phyloP scores from a whole-genome alignment of 2,113 vertebrate species.

The Cyprinodon variegatus region DNA sequence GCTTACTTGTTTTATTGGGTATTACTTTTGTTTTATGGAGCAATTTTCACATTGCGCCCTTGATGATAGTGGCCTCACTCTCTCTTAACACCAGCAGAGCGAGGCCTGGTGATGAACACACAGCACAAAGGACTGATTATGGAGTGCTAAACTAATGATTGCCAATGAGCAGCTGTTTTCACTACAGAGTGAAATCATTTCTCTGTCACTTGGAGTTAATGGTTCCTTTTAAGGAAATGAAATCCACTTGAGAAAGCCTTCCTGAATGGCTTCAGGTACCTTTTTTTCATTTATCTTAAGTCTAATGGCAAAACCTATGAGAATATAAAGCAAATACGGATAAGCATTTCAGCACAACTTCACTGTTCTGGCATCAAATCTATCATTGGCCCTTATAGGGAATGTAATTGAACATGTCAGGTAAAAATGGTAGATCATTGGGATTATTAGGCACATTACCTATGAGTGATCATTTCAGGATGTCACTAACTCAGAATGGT shows the following conservation, averaged over 20 bases:
- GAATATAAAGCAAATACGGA: slow-evolving; percentile 6
- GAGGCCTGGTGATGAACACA: slow-evolving; percentile 63
- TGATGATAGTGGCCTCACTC: slow-evolving; percentile 72
- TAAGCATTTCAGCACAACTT: background rate
- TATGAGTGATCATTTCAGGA: slow-evolving; percentile 57
- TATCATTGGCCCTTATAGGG: slow-evolving; percentile 43
- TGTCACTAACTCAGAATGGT: slow-evolving; percentile 5
- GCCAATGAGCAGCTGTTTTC: slow-evolving; percentile 71
- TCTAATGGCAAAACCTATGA: slow-evolving; percentile 11
- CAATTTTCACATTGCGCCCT: slow-evolving; percentile 77
- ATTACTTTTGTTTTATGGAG: slow-evolving; percentile 82
- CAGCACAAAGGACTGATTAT: slow-evolving; percentile 73
- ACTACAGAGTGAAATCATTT: slow-evolving; percentile 69
- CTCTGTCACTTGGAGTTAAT: slow-evolving; percentile 73
- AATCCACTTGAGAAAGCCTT: slow-evolving; percentile 64
- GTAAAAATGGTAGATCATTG: slow-evolving; percentile 54
- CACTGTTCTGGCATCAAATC: slow-evolving; percentile 49
- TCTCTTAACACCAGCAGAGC: slow-evolving; percentile 52
- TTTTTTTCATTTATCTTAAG: slow-evolving; percentile 51
- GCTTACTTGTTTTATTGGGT: slow-evolving; percentile 78
- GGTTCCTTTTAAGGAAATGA: slow-evolving; percentile 76
- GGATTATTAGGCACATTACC: slow-evolving; percentile 58
- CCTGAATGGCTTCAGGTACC: slow-evolving; percentile 58
- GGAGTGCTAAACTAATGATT: slow-evolving; percentile 78
- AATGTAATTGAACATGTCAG: slow-evolving; percentile 64